A percentile compares a stretch with the other conserved stretches of the same genome.
Evolutionary conservation across 1,140 invertebrate genomes (phyloP).

Genomic region (Cherax quadricarinatus): DNA sequence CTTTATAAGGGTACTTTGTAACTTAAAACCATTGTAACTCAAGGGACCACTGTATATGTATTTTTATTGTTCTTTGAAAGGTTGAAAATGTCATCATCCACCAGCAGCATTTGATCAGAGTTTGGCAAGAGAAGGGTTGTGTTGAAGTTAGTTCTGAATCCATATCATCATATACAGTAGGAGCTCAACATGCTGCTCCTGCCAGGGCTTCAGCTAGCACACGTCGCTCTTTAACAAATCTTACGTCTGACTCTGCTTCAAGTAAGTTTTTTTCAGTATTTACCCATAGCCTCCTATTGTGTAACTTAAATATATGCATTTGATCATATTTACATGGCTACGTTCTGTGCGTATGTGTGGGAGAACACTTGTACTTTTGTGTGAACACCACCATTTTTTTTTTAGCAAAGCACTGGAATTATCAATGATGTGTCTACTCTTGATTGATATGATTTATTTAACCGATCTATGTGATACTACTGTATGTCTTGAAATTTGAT

Average conservation of each 20-base stretch:
- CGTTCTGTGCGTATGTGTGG: background rate
- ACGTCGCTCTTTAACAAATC: conserved; percentile 10
- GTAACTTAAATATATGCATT: background rate
- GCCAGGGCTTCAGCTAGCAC: background rate
- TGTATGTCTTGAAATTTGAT: background rate
- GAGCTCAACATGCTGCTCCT: background rate
- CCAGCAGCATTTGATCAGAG: conserved; percentile 63
- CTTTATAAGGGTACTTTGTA: too few relatives aligned
- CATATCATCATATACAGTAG: background rate
- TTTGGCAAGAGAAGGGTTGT: conserved; percentile 53
- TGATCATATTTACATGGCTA: background rate
- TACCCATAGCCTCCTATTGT: too few relatives aligned
- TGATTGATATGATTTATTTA: background rate
- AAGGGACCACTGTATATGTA: too few relatives aligned
- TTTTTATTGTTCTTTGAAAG: conserved; percentile 26
- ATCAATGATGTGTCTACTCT: background rate
- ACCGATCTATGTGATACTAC: background rate
- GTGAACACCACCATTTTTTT: background rate
- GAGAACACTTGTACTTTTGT: background rate
- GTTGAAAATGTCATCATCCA: conserved; percentile 70
- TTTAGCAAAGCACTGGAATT: background rate
- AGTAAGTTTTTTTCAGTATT: background rate
- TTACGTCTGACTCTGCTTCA: background rate
- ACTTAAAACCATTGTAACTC: too few relatives aligned
- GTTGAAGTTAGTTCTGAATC: background rate